Evolutionary conservation across 1,140 invertebrate genomes (phyloP).

Genomic region (Ectropis grisescens): DNA sequence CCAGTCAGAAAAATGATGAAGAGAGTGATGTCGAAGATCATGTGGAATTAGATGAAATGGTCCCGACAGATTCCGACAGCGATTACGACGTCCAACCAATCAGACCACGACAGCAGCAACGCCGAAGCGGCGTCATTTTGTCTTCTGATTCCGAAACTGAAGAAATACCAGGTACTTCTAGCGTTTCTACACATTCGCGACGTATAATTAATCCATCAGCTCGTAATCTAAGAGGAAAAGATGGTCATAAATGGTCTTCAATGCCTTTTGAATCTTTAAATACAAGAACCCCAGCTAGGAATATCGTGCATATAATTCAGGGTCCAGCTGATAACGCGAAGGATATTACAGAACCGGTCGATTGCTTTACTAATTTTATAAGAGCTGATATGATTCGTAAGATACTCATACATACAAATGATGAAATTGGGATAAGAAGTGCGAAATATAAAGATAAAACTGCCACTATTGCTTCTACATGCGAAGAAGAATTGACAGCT

Average conservation of each 20-base stretch:
- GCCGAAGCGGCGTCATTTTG: neutral
- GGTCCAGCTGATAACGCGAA: neutral
- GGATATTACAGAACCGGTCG: neutral
- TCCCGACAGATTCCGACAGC: neutral
- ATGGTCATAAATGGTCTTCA: neutral
- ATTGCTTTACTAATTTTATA: neutral
- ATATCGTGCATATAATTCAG: neutral
- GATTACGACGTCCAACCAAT: neutral
- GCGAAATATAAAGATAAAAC: neutral
- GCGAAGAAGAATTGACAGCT: conserved; percentile 6
- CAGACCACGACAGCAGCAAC: neutral
- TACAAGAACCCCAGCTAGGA: neutral
- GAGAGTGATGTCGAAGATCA: neutral
- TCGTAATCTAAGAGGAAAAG: neutral
- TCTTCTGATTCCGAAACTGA: neutral
- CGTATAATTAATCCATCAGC: neutral
- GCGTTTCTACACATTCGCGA: neutral
- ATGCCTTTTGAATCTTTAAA: neutral
- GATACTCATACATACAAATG: neutral
- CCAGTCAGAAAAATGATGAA: neutral
- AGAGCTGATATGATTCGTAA: neutral
- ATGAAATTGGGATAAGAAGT: neutral
- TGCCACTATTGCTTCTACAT: neutral
- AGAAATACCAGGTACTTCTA: neutral
- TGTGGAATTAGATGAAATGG: neutral